A percentile compares a stretch with the other conserved stretches of the same genome.
Evolutionary conservation across 2,797 vertebrate genomes (phyloP).

Genomic region (Ptychobarbus kaznakovi): DNA sequence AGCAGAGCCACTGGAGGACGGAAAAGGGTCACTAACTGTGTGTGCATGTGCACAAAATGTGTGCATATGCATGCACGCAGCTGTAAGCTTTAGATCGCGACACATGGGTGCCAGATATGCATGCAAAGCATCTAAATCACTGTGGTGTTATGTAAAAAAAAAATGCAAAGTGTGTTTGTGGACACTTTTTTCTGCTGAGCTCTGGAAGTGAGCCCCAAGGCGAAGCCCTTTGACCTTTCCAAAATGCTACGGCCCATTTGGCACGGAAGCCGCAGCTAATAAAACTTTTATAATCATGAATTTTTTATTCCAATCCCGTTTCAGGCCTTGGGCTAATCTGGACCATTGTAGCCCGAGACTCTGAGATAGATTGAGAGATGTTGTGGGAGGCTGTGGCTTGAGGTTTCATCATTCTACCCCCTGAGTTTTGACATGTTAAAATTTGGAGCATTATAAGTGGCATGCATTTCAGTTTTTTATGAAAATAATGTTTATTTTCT

Average conservation of each 20-base stretch:
- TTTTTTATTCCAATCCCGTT: slow-evolving; percentile 77
- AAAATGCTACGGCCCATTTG: slow-evolving; percentile 83
- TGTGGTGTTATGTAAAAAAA: slow-evolving; percentile 45
- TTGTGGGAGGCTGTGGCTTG: slow-evolving; percentile 20
- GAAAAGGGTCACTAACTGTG: slow-evolving; percentile 61
- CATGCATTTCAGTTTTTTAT: neutral
- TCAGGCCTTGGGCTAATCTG: slow-evolving; percentile 70
- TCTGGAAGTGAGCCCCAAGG: slow-evolving; percentile 64
- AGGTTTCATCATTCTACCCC: slow-evolving; percentile 37
- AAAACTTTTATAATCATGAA: slow-evolving; percentile 82
- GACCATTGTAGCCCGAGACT: slow-evolving; percentile 73
- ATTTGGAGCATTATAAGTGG: slow-evolving; percentile 19
- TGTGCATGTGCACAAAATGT: slow-evolving; percentile 45
- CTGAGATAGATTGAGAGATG: slow-evolving; percentile 50
- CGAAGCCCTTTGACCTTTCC: slow-evolving; percentile 78
- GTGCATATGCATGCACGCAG: slow-evolving; percentile 44
- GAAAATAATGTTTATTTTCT: neutral
- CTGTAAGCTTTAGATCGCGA: slow-evolving; percentile 38
- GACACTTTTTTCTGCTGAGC: slow-evolving; percentile 67
- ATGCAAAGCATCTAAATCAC: slow-evolving; percentile 47
- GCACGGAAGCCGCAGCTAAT: slow-evolving; percentile 78
- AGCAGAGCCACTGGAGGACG: slow-evolving; percentile 64
- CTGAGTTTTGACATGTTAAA: slow-evolving; percentile 31
- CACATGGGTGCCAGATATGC: slow-evolving; percentile 45
- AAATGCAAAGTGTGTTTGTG: slow-evolving; percentile 54